Percentiles rank a stretch among this genome's conserved stretches.
phyloP scores from a whole-genome alignment of 2,797 vertebrate genomes.

The Ceryle rudis region DNA sequence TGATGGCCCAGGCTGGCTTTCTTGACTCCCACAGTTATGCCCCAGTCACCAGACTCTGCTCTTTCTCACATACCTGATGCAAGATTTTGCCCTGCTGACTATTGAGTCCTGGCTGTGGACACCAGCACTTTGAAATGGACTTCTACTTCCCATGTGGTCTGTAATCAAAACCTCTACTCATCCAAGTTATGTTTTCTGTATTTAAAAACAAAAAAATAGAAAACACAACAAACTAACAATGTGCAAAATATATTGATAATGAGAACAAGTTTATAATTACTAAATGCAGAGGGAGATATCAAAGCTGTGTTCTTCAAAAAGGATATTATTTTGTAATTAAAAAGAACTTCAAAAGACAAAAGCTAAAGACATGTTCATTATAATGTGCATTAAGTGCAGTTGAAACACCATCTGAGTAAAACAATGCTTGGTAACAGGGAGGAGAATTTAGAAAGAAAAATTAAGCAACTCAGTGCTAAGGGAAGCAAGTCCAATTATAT shows the following conservation, averaged over 20 bases:
- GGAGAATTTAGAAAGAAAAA: slow-evolving; percentile 42
- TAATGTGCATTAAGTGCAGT: slow-evolving; percentile 48
- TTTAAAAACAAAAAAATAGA: slow-evolving; percentile 12
- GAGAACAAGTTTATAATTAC: slow-evolving; percentile 63
- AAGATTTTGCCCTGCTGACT: not conserved
- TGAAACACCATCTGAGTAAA: slow-evolving; percentile 74
- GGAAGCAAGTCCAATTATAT: slow-evolving; percentile 60
- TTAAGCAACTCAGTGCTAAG: slow-evolving; percentile 47
- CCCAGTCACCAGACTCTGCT: not conserved
- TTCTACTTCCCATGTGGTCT: not conserved
- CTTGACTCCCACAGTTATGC: not conserved
- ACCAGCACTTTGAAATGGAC: not conserved
- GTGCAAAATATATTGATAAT: slow-evolving; percentile 63
- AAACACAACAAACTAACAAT: slow-evolving; percentile 52
- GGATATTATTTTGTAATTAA: slow-evolving; percentile 80
- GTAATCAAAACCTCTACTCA: not conserved
- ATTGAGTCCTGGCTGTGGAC: not conserved
- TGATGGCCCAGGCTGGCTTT: not conserved
- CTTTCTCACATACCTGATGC: not conserved
- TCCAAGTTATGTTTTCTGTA: not conserved
- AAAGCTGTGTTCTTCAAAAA: slow-evolving; percentile 75
- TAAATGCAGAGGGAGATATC: slow-evolving; percentile 72
- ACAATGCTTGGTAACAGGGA: slow-evolving; percentile 57
- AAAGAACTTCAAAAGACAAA: slow-evolving; percentile 75
- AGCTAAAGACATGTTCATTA: slow-evolving; percentile 73